Conservation (phyloP, 2,888 invertebrate genomes). For the Pristionchus arcanus region DNA sequence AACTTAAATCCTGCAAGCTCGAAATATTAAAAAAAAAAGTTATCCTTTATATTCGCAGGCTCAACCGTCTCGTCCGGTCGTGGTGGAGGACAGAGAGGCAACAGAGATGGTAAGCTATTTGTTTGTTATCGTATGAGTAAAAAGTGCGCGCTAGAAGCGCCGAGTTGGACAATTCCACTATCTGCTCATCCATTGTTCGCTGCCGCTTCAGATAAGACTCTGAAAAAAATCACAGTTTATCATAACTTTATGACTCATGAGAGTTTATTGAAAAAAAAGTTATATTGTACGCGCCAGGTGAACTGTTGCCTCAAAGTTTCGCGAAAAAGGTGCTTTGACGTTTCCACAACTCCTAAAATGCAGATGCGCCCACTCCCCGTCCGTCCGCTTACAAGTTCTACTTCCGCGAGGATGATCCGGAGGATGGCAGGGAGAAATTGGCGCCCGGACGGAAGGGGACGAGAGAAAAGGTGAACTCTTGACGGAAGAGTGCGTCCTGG, state of each 20-base stretch:
- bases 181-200: no score
- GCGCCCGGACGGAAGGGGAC: no score
- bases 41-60: neutral
- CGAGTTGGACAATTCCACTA: no score
- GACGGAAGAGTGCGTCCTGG: no score
- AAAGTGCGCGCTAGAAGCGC: no score
- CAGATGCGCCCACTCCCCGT: neutral
- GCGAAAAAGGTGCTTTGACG: no score
- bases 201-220: no score
- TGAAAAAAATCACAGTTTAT: no score
- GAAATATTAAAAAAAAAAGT: neutral
- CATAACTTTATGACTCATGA: no score
- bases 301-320: no score
- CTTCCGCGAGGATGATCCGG: neutral
- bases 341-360: neutral
- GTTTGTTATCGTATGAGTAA: neutral
- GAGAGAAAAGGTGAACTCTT: neutral
- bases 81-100: neutral
- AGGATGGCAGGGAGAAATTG: neutral
- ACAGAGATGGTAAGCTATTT: neutral
- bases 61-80: neutral
- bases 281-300: no score
- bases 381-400: neutral
- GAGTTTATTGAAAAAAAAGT: no score
- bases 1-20: neutral